These are phyloP conservation scores for Heliconius melpomene DNA, from an alignment of 1,140 invertebrate genomes.

Conservation along the genomic window DNA sequence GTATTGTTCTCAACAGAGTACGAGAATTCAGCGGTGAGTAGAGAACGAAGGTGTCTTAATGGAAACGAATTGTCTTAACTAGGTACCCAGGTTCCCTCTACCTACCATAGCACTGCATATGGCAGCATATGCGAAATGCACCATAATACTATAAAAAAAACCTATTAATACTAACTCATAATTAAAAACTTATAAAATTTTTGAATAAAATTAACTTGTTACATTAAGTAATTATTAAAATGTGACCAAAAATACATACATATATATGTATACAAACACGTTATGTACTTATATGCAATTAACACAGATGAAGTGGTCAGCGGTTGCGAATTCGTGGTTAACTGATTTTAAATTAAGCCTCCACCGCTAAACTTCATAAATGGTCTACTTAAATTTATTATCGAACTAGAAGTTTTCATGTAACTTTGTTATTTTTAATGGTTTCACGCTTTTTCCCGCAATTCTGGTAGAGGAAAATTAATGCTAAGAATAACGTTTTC, in stretches of 20 bases:
- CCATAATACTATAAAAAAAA: no score
- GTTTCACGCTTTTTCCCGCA: neutral
- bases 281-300: constrained; percentile 8
- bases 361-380: constrained; percentile 33
- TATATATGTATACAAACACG: neutral
- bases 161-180: no score
- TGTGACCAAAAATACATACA: neutral
- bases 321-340: constrained; percentile 30
- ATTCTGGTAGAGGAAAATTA: neutral
- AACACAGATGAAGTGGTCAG: constrained; percentile 32
- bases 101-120: no score
- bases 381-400: neutral
- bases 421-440: neutral
- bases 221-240: neutral
- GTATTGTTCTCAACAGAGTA: no score
- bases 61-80: no score
- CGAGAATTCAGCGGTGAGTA: no score
- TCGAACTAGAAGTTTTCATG: neutral
- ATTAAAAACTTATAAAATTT: no score
- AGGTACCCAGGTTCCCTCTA: no score
- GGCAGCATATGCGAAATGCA: no score
- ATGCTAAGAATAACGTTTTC: neutral
- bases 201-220: neutral
- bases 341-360: constrained; percentile 36
- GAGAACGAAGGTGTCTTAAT: no score